Conservation (phyloP, 1,140 invertebrate genomes). For the Drosophila insularis region DNA sequence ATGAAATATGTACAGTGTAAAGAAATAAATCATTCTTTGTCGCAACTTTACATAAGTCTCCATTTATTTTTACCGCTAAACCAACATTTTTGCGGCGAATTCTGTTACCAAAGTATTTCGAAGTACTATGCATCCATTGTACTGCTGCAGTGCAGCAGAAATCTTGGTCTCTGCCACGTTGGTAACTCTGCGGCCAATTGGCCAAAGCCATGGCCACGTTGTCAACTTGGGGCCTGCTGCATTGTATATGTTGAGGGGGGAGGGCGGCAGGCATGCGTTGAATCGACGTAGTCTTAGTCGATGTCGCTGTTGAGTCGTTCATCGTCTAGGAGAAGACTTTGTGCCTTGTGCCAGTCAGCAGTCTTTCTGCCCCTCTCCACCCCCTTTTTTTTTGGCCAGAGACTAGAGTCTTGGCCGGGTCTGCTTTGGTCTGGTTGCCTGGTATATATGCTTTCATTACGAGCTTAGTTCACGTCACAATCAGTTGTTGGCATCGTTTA, state of each 20-base stretch:
- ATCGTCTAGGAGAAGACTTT: constrained; percentile 61
- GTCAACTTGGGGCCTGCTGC: constrained; percentile 47
- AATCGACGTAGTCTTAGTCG: constrained; percentile 24
- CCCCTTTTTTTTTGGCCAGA: constrained; percentile 21
- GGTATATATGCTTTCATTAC: constrained; percentile 78
- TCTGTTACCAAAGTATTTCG: background rate
- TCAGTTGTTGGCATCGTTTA: constrained; percentile 82
- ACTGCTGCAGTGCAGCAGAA: constrained; percentile 34
- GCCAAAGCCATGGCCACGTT: constrained; percentile 64
- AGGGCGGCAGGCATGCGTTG: constrained; percentile 40
- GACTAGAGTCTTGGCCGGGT: constrained; percentile 15
- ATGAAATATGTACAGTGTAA: background rate
- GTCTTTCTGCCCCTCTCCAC: constrained; percentile 14
- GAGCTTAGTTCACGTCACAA: constrained; percentile 81
- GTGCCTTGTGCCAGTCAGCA: constrained; percentile 23
- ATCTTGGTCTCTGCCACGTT: constrained; percentile 39
- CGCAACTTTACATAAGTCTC: no score
- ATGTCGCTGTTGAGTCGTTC: background rate
- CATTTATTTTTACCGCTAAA: no score
- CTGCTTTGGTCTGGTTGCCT: constrained; percentile 27
- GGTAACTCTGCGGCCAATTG: constrained; percentile 62
- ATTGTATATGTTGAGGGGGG: constrained; percentile 10
- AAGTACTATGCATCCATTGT: constrained; percentile 33
- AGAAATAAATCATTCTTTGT: no score
- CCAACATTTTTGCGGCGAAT: no score